Evolutionary conservation across 1,140 invertebrate species (phyloP), one percentile per base, ranked within the genome.

Genomic region (Drosophila nikananu): DNA sequence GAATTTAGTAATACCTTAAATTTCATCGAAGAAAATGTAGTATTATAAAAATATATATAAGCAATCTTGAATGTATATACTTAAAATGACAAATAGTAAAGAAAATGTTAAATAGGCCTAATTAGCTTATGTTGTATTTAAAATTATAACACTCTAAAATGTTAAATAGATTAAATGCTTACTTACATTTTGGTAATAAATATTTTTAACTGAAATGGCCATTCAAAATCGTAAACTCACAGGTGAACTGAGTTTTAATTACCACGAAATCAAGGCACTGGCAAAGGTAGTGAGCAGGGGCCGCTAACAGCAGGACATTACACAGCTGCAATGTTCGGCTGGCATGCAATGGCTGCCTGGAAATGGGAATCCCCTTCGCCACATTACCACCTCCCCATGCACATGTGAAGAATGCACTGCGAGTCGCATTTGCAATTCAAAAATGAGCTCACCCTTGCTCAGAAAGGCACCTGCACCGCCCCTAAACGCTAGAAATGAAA

Each of bases 251-350:
- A 27, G 25, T 67, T 57, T 66, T 77, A 77, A 77, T 68, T 77
- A 48, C 54, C 39, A 41, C n/a, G 21, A 55, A 75, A 75, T 63
- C 58, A 48, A 27, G 41, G 32, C 55, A 35, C 5, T 60, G 8
- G 30, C 51, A 42, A 61, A 21, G 37, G 21, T 5, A 25, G 48
- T 12, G 42, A 59, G 52, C 12, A 41, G 46, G 52, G 32, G 42
- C 46, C 75, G 63, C 74, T 68, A 77, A 77, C 73, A 77, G 63
- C 75, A 68, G 75, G 74, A 77, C 75, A 77, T 77, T 77, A 68
- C 19, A 68, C 75, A 60, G 75, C 48, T 37, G 35, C 61, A 60
- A 77, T 61, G 63, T 46, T 27, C 25, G 46, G 23, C 48, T 68
- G 42, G 64, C 75, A 77, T 77, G 75, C 75, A 55, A 76, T 41